Evolutionary conservation across 2,888 invertebrate species (phyloP), one percentile per base, ranked within the genome.

Genomic region (Uropetala carovei): DNA sequence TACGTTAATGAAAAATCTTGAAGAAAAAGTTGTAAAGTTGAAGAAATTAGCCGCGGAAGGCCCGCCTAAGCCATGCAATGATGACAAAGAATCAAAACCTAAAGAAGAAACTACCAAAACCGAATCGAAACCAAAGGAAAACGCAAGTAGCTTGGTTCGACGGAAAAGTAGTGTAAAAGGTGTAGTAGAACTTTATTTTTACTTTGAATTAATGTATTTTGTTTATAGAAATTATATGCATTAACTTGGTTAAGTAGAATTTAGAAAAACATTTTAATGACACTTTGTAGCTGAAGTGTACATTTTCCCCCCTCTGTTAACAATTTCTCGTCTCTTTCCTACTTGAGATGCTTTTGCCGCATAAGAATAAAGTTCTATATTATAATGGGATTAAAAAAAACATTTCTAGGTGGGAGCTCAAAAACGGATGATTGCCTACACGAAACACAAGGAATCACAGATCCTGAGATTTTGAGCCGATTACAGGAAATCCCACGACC

Each of bases 1-100:
- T 94, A 97, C 98, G 94, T 96, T 99, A 27, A 97, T 98, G 93
- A 97, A 97, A 94, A 98, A 97, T 94, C 96, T 98, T 92, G 97
- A 96, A 94, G 97, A 97, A 94, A 98, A 97, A 95, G 96, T 98
- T 85, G 96, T 97, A 58, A 97, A 97, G 94, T 95, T 98, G 92
- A 97, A 97, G 95, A 96, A 89, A 68, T 43, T 89, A 43, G 89
- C 89, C 13, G 16, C 89, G 16, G 89, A 89, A n/a, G 89, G 89
- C 1, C 89, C 43, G n/a, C 89, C 89, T 11, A 89, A 89, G 27
- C 89, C 60, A 64, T 89, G 89, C 43, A 56, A n/a, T 16, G 57
- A 86, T 43, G 91, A 84, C 9, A 92, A 27, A 22, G 93, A 89
- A 5, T 92, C 92, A 27, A 92, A 92, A 27, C 83, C 84, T 16